These are phyloP conservation scores for Mesochorus sp. DNA, from an alignment of 2,888 invertebrate genomes.

Conservation along the genomic window DNA sequence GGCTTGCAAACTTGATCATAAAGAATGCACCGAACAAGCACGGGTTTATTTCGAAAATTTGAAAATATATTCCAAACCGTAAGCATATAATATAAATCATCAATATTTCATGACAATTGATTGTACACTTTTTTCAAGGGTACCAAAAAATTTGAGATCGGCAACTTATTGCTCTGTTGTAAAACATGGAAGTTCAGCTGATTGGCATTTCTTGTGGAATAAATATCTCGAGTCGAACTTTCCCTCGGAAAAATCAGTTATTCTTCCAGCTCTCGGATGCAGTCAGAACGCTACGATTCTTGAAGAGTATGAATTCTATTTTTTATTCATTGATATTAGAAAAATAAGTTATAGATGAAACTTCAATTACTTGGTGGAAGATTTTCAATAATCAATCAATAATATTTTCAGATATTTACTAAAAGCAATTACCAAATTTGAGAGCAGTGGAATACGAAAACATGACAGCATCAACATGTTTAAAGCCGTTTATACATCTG, in stretches of 20 bases:
- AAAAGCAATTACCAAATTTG: constrained; percentile 80
- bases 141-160: constrained; percentile 86
- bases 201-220: constrained; percentile 89
- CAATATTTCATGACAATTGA: not conserved
- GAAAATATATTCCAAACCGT: constrained; percentile 66
- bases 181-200: constrained; percentile 85
- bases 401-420: constrained; percentile 83
- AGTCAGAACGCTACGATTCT: constrained; percentile 81
- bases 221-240: constrained; percentile 85
- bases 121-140: constrained; percentile 79
- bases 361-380: not conserved
- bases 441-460: constrained; percentile 77
- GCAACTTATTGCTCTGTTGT: constrained; percentile 87
- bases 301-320: constrained; percentile 74
- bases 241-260: constrained; percentile 85
- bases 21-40: constrained; percentile 83
- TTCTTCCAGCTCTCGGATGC: constrained; percentile 85
- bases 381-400: constrained; percentile 16
- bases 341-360: not conserved
- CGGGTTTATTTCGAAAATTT: constrained; percentile 80
- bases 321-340: not conserved
- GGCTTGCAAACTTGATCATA: constrained; percentile 84
- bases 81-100: not conserved
- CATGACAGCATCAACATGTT: constrained; percentile 80
- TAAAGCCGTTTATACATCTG: constrained; percentile 74